These are phyloP conservation scores for Poecilia picta DNA, from an alignment of 2,797 vertebrate species.

Conservation along the genomic window DNA sequence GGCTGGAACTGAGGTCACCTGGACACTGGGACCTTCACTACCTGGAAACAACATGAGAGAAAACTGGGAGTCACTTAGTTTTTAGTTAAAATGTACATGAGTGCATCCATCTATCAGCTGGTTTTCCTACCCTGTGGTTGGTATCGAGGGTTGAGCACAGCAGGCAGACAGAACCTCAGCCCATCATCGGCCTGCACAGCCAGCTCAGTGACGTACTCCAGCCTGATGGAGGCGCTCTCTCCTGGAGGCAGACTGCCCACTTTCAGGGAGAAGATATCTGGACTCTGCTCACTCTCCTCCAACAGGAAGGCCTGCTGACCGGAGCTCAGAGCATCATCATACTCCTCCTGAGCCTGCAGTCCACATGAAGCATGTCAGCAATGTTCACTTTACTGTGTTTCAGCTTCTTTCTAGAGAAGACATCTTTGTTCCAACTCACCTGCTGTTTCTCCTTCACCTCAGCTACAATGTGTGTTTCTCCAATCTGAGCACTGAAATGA, in stretches of 20 bases:
- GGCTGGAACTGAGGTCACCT: too few species aligned
- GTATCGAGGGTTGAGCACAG: conserved; percentile 31
- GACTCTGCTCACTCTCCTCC: conserved; percentile 51
- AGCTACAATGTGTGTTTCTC: conserved; percentile 69
- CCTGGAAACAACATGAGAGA: too few species aligned
- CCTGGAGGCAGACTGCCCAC: too few species aligned
- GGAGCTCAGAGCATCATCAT: conserved; percentile 75
- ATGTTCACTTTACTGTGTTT: background rate
- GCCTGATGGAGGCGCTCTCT: too few species aligned
- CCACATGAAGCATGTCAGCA: conserved; percentile 13
- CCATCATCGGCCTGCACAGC: too few species aligned
- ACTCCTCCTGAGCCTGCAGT: conserved; percentile 71
- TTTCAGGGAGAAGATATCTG: too few species aligned
- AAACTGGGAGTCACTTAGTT: background rate
- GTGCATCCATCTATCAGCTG: background rate
- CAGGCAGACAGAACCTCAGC: too few species aligned
- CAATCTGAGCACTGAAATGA: too few species aligned
- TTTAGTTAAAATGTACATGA: background rate
- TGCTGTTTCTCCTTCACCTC: conserved; percentile 82
- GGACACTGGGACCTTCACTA: too few species aligned
- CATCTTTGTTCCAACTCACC: conserved; percentile 42
- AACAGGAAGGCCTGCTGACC: conserved; percentile 82
- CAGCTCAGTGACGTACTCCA: too few species aligned
- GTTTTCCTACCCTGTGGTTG: conserved; percentile 9
- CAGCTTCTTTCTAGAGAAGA: background rate